Conservation (phyloP, 2,797 vertebrate genomes). For the Gymnopithys bicolor region DNA sequence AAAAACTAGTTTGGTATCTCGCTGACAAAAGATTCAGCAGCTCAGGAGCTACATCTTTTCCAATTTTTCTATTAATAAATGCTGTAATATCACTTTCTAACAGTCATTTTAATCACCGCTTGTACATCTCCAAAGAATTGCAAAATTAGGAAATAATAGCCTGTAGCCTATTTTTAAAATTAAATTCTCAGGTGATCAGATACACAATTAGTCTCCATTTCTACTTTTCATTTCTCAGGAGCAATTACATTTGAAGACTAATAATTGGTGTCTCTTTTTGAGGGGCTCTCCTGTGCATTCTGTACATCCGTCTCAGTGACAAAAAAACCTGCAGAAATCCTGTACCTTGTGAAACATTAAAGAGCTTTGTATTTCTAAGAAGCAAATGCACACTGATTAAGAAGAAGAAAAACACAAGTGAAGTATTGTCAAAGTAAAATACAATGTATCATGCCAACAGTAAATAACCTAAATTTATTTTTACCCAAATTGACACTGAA, state of each 20-base stretch:
- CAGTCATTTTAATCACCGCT: constrained; percentile 62
- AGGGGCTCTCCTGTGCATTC: constrained; percentile 37
- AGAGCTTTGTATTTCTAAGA: background rate
- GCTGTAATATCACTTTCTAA: constrained; percentile 14
- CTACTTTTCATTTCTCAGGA: constrained; percentile 52
- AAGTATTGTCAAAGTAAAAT: background rate
- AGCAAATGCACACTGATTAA: background rate
- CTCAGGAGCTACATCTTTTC: background rate
- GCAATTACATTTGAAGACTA: constrained; percentile 48
- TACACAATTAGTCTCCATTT: constrained; percentile 61
- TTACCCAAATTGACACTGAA: background rate
- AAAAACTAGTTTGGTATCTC: constrained; percentile 1
- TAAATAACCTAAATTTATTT: background rate
- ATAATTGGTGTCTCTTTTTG: constrained; percentile 41
- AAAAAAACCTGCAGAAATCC: background rate
- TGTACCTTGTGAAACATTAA: background rate
- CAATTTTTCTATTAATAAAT: constrained; percentile 52
- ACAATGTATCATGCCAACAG: background rate
- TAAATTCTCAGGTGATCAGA: constrained; percentile 59
- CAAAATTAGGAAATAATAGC: constrained; percentile 62
- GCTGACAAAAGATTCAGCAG: background rate
- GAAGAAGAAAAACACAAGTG: background rate
- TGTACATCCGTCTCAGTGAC: constrained; percentile 11
- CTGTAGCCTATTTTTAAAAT: constrained; percentile 62
- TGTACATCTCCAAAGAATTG: constrained; percentile 38